Percentiles rank a stretch among this genome's conserved stretches.
These are phyloP conservation scores for Pterocles gutturalis DNA, from an alignment of 2,113 vertebrate species.

Conservation along the genomic window DNA sequence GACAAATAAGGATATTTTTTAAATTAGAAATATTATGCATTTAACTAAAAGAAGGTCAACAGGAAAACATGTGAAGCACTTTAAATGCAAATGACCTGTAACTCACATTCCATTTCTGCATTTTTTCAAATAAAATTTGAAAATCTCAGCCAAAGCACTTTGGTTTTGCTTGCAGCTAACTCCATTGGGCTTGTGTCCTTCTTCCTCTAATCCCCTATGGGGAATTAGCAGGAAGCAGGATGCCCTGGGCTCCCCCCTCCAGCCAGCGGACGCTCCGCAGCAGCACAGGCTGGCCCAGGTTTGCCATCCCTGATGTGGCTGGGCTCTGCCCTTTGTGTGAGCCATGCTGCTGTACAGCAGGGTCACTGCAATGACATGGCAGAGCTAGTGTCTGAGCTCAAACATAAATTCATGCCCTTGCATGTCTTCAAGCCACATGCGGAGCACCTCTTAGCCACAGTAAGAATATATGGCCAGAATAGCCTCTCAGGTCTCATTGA, in stretches of 20 bases:
- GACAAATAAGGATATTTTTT: background rate
- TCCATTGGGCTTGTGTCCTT: background rate
- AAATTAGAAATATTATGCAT: background rate
- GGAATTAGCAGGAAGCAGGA: background rate
- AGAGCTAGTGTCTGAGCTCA: background rate
- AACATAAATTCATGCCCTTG: background rate
- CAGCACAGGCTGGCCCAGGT: background rate
- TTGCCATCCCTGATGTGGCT: background rate
- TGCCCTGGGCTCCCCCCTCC: background rate
- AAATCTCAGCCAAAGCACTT: background rate
- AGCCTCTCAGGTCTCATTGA: background rate
- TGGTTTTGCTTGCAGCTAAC: background rate
- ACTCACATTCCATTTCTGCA: background rate
- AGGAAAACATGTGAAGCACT: background rate
- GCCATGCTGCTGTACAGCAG: background rate
- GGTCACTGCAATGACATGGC: background rate
- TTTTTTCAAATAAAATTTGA: background rate
- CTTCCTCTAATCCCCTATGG: background rate
- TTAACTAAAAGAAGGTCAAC: background rate
- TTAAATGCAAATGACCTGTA: background rate
- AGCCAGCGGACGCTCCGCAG: background rate
- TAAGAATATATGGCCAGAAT: background rate
- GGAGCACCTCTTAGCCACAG: rapidly evolving
- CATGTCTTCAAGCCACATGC: background rate
- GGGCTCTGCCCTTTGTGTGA: background rate